A percentile compares a stretch with the other conserved stretches of the same genome.
These are phyloP conservation scores for Cyprinodon tularosa DNA, from an alignment of 2,113 vertebrate genomes.

Conservation along the genomic window DNA sequence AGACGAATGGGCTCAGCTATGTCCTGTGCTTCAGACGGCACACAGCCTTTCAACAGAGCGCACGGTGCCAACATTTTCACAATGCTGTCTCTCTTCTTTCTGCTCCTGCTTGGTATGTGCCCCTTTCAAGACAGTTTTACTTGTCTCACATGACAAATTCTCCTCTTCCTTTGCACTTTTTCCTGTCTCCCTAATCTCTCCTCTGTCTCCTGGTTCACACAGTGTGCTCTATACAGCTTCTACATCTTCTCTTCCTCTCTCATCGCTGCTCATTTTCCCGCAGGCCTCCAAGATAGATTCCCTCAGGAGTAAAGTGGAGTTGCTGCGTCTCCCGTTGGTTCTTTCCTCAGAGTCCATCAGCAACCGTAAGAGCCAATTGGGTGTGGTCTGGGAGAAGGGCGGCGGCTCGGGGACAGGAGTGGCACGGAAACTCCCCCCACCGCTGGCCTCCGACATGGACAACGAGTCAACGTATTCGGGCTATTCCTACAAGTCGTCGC, in stretches of 20 bases:
- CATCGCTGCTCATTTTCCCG: not conserved
- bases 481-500: slow-evolving; percentile 91
- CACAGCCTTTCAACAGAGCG: slow-evolving; percentile 35
- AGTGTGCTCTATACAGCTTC: not conserved
- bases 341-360: slow-evolving; percentile 82
- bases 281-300: slow-evolving; percentile 95
- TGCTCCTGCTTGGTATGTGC: slow-evolving; percentile 7
- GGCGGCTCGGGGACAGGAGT: slow-evolving; percentile 75
- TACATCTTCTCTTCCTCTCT: not conserved
- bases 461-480: slow-evolving; percentile 92
- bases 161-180: slow-evolving; percentile 17
- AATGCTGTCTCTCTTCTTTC: slow-evolving; percentile 46
- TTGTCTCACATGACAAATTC: slow-evolving; percentile 54
- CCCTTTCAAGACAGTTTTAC: slow-evolving; percentile 25
- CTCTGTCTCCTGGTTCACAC: not conserved
- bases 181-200: not conserved
- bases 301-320: slow-evolving; percentile 93
- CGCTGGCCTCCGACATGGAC: slow-evolving; percentile 84
- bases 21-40: not conserved
- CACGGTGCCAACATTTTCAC: slow-evolving; percentile 40
- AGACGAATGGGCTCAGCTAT: slow-evolving; percentile 31
- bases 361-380: slow-evolving; percentile 76
- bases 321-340: slow-evolving; percentile 90
- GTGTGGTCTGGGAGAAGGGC: slow-evolving; percentile 76
- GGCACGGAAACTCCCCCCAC: slow-evolving; percentile 79